Evolutionary conservation across 2,797 vertebrate species (phyloP), one percentile per base, ranked within the genome.

Genomic region (Hirundo rustica): DNA sequence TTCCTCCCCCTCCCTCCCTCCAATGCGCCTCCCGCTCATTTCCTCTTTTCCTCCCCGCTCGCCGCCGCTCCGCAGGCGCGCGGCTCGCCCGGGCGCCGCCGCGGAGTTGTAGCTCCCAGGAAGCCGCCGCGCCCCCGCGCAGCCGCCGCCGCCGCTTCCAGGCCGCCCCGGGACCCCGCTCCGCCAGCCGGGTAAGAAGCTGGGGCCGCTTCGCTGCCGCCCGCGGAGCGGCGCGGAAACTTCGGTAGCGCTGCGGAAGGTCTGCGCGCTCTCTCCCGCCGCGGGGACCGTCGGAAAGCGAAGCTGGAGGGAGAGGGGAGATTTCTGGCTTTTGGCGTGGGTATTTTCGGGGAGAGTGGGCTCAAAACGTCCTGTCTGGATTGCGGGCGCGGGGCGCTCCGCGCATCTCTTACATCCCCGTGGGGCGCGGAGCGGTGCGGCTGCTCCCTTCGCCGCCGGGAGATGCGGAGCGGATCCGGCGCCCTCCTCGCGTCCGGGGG

Each of bases 11-110:
- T 67, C 79, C 84, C 92, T 85, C 91, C 81, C 88, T 75, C 74
- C 88, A 65, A 73, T 87, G 84, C 91, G 80, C 91, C 88, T 88
- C 89, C 93, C 91, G 91, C 95, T 85, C 86, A 89, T 93, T 92
- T 92, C 93, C 93, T 93, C 90, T 77, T 85, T 75, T 62, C 91
- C 88, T 86, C 83, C 53, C 88, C 77, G 78, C 67, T 80, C 81
- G 74, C 83, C 74, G 86, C 81, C 81, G 89, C 89, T 83, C 78
- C 88, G 86, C 91, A 85, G 91, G 92, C 79, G 87, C 36, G 86
- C 68, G 74, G 86, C 93, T 93, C 88, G 80, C 55, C 87, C 82
- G 68, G 88, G 65, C 75, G 93, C 88, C n/a, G 85, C 91, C 80
- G 94, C 91, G 72, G 85, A 83, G 85, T 79, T 83, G 77, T 89